Conservation (phyloP, 2,113 vertebrate genomes). For the Ptilonorhynchus violaceus region DNA sequence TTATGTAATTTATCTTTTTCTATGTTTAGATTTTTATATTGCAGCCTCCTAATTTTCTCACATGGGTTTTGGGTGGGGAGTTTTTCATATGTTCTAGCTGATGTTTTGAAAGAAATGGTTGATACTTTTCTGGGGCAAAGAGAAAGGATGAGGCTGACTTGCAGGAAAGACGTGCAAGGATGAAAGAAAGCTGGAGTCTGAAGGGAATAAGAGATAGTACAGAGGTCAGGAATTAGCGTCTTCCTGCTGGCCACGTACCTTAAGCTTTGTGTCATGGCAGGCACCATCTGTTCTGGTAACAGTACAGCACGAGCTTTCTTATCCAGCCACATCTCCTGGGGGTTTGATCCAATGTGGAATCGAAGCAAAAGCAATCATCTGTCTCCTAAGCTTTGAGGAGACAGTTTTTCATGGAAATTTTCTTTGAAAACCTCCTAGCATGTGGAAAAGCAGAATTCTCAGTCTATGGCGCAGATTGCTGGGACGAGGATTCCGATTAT, state of each 20-base stretch:
- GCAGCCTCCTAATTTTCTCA: not conserved
- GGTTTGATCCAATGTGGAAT: not conserved
- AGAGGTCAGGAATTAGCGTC: not conserved
- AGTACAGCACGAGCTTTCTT: not conserved
- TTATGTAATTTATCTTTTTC: not conserved
- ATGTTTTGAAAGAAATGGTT: not conserved
- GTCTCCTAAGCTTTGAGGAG: not conserved
- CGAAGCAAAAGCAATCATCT: not conserved
- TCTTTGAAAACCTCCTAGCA: not conserved
- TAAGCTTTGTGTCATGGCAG: not conserved
- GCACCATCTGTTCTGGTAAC: not conserved
- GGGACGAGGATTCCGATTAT: not conserved
- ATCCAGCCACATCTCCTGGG: not conserved
- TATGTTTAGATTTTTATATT: not conserved
- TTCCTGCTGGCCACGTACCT: not conserved
- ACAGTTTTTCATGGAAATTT: not conserved
- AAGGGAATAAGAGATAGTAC: not conserved
- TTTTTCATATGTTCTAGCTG: not conserved
- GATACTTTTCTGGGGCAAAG: not conserved
- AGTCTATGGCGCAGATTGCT: not conserved
- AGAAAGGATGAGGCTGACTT: not conserved
- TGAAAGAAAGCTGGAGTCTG: not conserved
- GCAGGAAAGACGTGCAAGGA: not conserved
- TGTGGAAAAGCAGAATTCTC: not conserved
- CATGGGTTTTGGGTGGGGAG: accelerated